Base-by-base conservation (phyloP, 1,140 invertebrate species). In the Phthorimaea operculella region DNA sequence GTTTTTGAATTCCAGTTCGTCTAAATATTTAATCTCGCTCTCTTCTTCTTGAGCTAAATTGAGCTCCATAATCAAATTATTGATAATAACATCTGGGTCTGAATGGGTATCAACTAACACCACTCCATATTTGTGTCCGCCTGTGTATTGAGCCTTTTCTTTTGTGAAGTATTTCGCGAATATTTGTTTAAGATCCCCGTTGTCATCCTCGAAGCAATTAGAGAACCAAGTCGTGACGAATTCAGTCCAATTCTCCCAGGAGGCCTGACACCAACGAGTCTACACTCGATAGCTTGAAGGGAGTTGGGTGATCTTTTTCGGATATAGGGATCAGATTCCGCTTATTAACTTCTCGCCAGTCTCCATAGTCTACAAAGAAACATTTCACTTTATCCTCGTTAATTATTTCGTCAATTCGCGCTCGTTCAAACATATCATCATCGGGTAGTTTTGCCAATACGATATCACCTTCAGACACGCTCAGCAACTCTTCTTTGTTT, bases 251-350 rank as follows among this genome's bases (percentile, higher is more conserved):
- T 62, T 36, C 4, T 74, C 55, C 72, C 77, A 1, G 54, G 51
- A 0, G 81, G 75, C 55, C 72, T 56, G 0, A 86, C 51, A 49
- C 81, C 81, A n/a, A 80, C 51, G 14, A 87, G 58, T 45, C 76
- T 57, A 58, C 84, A 87, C 70, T 87, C 85, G 33, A 87, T 85
- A 11, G 81, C 76, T 76, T 86, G 84, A 54, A 85, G 84, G 84
- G 44, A 86, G 36, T 57, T 70, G 59, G 9, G 62, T 70, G 14
- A 86, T 65, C 14, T 48, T 74, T 68, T 10, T 76, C 65, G 12
- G 71, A 66, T 33, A 85, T 84, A 17, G 74, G 63, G 0, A 63
- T 39, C 33, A 85, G 48, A 61, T 81, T 39, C 8, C 73, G 63
- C 45, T 54, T 33, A 21, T 52, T 44, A 3, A 86, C 62, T 3